Evolutionary conservation across 2,797 vertebrate genomes (phyloP).

Genomic region (Rhinophrynus dorsalis): DNA sequence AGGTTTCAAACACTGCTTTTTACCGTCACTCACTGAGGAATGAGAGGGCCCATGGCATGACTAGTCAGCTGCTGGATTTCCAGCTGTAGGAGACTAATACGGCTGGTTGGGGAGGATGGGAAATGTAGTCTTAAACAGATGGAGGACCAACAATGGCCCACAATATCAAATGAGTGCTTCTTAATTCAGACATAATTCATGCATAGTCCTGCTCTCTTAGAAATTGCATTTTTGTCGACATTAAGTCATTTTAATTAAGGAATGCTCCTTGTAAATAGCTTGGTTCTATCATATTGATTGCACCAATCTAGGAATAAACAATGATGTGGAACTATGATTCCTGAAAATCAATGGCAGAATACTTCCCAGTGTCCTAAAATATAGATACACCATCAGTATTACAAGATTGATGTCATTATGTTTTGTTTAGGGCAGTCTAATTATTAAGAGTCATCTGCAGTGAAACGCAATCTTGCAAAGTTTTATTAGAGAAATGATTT

Average conservation of each 20-base stretch:
- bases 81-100: too few species aligned
- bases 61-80: too few species aligned
- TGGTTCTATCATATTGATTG: constrained; percentile 71
- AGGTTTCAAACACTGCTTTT: too few species aligned
- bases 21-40: too few species aligned
- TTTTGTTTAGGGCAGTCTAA: constrained; percentile 54
- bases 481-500: constrained; percentile 39
- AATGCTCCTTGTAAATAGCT: constrained; percentile 64
- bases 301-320: constrained; percentile 58
- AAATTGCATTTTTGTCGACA: constrained; percentile 58
- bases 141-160: too few species aligned
- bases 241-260: constrained; percentile 70
- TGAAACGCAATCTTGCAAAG: constrained; percentile 14
- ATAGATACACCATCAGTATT: constrained; percentile 54
- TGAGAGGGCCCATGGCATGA: too few species aligned
- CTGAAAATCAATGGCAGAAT: constrained; percentile 71
- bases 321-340: constrained; percentile 65
- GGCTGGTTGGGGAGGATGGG: too few species aligned
- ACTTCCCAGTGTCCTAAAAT: constrained; percentile 72
- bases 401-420: constrained; percentile 66
- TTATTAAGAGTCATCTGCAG: constrained; percentile 29
- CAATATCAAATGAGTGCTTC: constrained; percentile 35
- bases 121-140: too few species aligned
- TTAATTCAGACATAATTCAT: constrained; percentile 60
- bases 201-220: constrained; percentile 67